phyloP scores from a whole-genome alignment of 2,113 vertebrate species.

The Xyliphius kryptos region DNA sequence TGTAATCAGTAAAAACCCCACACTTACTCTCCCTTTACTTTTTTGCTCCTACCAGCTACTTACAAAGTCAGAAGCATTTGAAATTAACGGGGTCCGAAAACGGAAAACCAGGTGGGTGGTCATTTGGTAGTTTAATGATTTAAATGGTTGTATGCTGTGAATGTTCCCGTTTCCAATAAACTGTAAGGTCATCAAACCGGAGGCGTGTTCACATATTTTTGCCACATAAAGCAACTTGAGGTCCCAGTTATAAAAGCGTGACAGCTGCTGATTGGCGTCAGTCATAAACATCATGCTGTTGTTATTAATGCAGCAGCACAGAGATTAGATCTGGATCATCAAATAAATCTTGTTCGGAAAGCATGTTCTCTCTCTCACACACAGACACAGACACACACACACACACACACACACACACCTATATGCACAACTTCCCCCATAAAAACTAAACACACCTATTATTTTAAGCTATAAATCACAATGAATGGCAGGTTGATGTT shows the following conservation, averaged over 20 bases:
- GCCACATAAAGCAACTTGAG: conserved; percentile 85
- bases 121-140: too few species aligned
- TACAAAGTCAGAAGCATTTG: too few species aligned
- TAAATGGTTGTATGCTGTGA: too few species aligned
- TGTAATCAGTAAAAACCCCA: too few species aligned
- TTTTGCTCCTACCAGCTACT: too few species aligned
- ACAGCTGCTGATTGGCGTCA: conserved; percentile 72
- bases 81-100: too few species aligned
- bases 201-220: too few species aligned
- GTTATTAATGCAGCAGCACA: conserved; percentile 83
- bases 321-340: conserved; percentile 73
- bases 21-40: too few species aligned
- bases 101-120: too few species aligned
- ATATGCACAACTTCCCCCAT: conserved; percentile 38
- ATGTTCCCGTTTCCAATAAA: too few species aligned
- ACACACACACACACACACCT: conserved; percentile 19
- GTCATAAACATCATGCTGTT: conserved; percentile 64
- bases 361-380: neutral
- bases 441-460: conserved; percentile 85
- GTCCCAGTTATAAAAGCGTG: conserved; percentile 72
- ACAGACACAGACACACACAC: conserved; percentile 12
- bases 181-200: too few species aligned
- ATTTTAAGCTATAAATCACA: conserved; percentile 99
- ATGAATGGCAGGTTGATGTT: conserved; percentile 93
- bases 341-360: conserved; percentile 69